Percentiles rank a stretch among this genome's conserved stretches.
Conservation (phyloP, 2,113 vertebrate species). For the Corythoichthys intestinalis region DNA sequence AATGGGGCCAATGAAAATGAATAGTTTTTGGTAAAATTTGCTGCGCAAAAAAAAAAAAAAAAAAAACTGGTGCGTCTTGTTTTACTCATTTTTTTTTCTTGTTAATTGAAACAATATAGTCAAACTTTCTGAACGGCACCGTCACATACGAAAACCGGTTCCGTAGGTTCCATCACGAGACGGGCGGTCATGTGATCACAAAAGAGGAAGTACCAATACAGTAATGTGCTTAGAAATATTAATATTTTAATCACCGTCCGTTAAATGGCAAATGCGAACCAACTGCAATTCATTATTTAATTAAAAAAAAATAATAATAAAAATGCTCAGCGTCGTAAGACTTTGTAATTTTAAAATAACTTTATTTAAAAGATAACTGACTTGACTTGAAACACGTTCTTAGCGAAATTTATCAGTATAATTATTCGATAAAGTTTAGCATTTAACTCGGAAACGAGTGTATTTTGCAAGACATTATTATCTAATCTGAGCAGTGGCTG, state of each 20-base stretch:
- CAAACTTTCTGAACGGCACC: background rate
- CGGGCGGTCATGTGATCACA: background rate
- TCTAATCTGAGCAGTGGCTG: background rate
- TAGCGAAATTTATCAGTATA: background rate
- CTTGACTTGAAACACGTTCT: background rate
- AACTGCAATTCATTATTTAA: background rate
- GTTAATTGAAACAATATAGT: background rate
- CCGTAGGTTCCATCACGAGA: background rate
- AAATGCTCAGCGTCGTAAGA: background rate
- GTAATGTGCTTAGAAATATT: background rate
- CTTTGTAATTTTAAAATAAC: background rate
- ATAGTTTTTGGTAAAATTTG: too few relatives aligned
- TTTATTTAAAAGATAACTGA: background rate
- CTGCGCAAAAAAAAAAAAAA: too few relatives aligned
- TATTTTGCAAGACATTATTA: background rate
- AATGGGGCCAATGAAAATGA: too few relatives aligned
- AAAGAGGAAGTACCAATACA: background rate
- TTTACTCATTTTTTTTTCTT: background rate
- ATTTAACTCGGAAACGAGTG: background rate
- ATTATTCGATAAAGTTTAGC: background rate
- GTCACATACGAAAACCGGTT: background rate
- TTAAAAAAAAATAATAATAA: background rate
- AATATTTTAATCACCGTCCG: background rate
- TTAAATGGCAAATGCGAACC: background rate
- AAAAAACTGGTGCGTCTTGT: too few relatives aligned